Base-by-base conservation (phyloP, 2,888 invertebrate species). In the Drosophila maculinotata region DNA sequence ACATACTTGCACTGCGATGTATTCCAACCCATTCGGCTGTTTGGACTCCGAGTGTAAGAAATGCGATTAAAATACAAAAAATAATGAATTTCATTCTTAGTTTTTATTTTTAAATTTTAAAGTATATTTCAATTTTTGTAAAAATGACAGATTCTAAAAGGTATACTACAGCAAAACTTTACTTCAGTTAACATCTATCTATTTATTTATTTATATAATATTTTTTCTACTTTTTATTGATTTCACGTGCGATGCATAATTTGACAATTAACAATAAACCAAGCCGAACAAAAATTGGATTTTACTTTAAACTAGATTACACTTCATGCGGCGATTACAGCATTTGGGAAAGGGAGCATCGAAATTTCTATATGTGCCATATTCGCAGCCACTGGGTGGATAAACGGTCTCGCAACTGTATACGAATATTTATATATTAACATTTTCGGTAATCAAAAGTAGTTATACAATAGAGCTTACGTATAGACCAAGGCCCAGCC, bases 401-500 rank as follows among this genome's bases (percentile, higher is more conserved):
- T 28, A 2, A 1, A 10, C 0, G 0, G 0, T 0, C 0, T 15
- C 6, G 20, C 83, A 82, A 8, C 83, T 79, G 14, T 8, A 26
- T 2, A 14, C 12, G 4, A n/a, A 6, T 17, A 20, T 14, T 3
- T 15, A 5, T 15, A 12, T 7, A n/a, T 12, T n/a, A 25, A n/a
- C n/a, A n/a, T n/a, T n/a, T n/a, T n/a, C n/a, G n/a, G n/a, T 15
- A 15, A 9, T 26, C 9, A 3, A 23, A n/a, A 28, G 9, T 48
- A 8, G 6, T 20, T 28, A 2, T n/a, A 15, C 5, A 0, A 3
- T 1, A 30, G 8, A 1, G 15, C 39, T 51, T 39, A 85, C 81
- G 38, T 57, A 20, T 76, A 72, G 20, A 85, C 47, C 47, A 82
- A 10, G 1, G 70, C 86, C 74, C 72, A 85, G n/a, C 86, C 41